These are phyloP conservation scores for Tokudaia muenninki DNA, from an alignment of 2,797 vertebrate species.

Conservation along the genomic window DNA sequence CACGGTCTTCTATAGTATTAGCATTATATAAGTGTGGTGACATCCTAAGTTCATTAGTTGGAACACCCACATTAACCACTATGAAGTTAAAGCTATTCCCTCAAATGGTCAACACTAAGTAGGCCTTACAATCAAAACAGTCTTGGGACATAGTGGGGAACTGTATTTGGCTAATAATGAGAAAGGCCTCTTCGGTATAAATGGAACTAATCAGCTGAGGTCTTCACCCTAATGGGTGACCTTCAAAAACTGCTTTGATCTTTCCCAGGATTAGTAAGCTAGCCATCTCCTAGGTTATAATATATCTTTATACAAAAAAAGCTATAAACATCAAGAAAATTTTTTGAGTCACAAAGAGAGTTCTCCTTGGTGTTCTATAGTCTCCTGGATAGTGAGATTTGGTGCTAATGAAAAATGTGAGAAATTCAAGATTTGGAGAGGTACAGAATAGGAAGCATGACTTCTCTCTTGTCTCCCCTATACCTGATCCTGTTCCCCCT, in stretches of 20 bases:
- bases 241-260: constrained; percentile 38
- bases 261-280: constrained; percentile 26
- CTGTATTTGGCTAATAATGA: neutral
- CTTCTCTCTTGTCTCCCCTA: neutral
- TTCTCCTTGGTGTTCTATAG: neutral
- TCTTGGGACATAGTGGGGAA: neutral
- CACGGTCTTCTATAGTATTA: neutral
- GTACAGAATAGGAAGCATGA: neutral
- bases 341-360: neutral
- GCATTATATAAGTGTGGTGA: neutral
- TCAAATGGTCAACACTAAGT: neutral
- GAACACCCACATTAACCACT: neutral
- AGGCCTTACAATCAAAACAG: neutral
- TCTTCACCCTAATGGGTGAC: constrained; percentile 9
- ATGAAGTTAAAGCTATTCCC: neutral
- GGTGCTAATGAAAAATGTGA: neutral
- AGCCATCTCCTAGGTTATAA: neutral
- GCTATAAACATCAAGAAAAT: neutral
- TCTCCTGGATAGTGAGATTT: neutral
- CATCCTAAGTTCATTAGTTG: neutral
- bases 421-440: neutral
- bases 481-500: neutral
- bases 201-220: constrained; percentile 22
- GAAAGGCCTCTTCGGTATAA: constrained; percentile 17
- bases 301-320: neutral